Base-by-base conservation (phyloP, 1,140 invertebrate species). In the Drosophila azteca region DNA sequence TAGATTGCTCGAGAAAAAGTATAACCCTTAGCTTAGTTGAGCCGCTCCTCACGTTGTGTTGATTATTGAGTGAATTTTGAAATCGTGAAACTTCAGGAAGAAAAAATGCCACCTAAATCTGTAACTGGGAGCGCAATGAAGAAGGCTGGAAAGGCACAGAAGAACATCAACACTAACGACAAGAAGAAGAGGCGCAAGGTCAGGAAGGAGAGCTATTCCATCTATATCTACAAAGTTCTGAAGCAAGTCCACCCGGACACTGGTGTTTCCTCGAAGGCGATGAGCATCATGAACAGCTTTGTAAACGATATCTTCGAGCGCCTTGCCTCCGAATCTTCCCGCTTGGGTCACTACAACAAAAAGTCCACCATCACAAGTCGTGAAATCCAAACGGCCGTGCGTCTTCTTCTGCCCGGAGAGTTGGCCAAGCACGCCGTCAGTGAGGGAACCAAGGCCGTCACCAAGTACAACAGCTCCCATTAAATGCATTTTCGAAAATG, bases 321-420 rank as follows among this genome's bases (percentile, higher is more conserved):
- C 29, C 95, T 95, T 79, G 95, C 95, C 24, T 93, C 94, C 8
- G 95, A 96, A 90, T 93, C 95, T 1, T 95, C 94, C 7, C 93
- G 94, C 75, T 84, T 96, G 63, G 93, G 94, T 6, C 94, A 95
- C 69, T 95, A 95, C 92, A 96, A 95, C 92, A 96, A 96, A 89
- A 90, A 93, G 1, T 94, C 93, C 4, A 94, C 93, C 7, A 94
- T 94, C 61, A 94, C 93, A 4, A 92, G 91, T 61, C 91, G 93
- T 61, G 93, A 94, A 82, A 93, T 94, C 43, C 93, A 94, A 85
- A 94, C 93, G 0, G 92, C 92, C 57, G 92, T 94, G 57, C 79
- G 94, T 66, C 92, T 94, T 0, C 67, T 94, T 22, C 74, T 94
- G 58, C 93, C 94, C 17, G 93, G 93, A 52, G 94, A 94, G 81